These are phyloP conservation scores for Agelaius phoeniceus DNA, from an alignment of 2,113 vertebrate species.

Conservation along the genomic window DNA sequence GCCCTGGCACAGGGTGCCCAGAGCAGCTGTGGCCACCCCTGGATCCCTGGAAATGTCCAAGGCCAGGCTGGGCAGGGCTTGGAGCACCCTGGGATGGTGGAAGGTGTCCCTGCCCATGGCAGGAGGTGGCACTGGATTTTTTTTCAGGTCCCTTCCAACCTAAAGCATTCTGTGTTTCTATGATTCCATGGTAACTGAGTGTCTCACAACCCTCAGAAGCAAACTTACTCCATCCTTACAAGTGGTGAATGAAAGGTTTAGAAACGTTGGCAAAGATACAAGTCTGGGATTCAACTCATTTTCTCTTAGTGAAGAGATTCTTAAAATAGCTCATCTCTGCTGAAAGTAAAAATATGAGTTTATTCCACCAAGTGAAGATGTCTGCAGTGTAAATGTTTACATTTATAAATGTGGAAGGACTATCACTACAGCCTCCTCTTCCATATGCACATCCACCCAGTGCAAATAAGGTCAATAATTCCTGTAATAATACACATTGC, in stretches of 20 bases:
- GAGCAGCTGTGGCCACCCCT: not conserved
- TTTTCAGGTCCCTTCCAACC: not conserved
- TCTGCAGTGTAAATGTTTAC: constrained; percentile 50
- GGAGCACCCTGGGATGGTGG: rapidly evolving
- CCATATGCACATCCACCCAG: constrained; percentile 3
- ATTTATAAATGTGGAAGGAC: not conserved
- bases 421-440: constrained; percentile 27
- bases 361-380: not conserved
- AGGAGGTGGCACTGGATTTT: not conserved
- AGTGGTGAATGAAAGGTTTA: not conserved
- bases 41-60: not conserved
- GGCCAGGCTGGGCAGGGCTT: rapidly evolving
- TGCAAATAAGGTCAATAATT: constrained; percentile 20
- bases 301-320: not conserved
- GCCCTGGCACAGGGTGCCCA: not conserved
- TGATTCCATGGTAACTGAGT: not conserved
- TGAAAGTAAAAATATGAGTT: not conserved
- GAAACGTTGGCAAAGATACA: not conserved
- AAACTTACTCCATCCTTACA: not conserved
- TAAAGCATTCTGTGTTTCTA: not conserved
- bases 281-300: not conserved
- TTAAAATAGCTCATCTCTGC: not conserved
- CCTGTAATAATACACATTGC: constrained; percentile 15
- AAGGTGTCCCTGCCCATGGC: not conserved
- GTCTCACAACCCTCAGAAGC: not conserved